Base-by-base conservation (phyloP, 2,797 vertebrate genomes). In the Pipistrellus nathusii region DNA sequence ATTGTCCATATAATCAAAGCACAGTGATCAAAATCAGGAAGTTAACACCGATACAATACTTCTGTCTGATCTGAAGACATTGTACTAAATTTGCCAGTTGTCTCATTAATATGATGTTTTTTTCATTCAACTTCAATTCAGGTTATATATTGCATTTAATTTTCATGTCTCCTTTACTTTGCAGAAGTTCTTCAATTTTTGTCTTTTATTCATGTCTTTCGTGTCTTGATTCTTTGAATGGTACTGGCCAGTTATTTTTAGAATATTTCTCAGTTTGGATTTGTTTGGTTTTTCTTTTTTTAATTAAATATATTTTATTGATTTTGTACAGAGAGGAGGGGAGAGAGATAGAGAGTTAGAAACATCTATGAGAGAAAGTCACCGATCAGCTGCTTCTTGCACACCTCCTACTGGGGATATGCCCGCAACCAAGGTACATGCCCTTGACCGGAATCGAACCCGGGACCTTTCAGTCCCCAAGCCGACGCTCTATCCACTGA, bases 1-100 rank as follows among this genome's bases (percentile, higher is more conserved):
- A n/a, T 93, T 13, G 87, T 88, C 27, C 14, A 7, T 69, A 73
- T 78, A 77, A 64, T 14, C 35, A 88, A 1, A 82, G n/a, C 81
- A 73, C 48, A 62, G 3, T 59, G 68, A 59, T 73, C 89, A 89
- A 89, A 77, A 71, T 88, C 30, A 88, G n/a, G 25, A 88, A 84
- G 46, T 84, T 78, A 59, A 32, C 30, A 75, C 13, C 68, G 51
- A 75, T n/a, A 51, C 1, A 90, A 11, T 78, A 59, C 32, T 83
- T 2, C 38, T 75, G 32, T 48, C 35, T 85, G 46, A 93, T 69
- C 35, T 86, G 11, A 7, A 64, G 75, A 27, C 21, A 12, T 44
- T 72, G 18, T 59, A 89, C 46, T 75, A 5, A 78, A 41, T 69
- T 91, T 91, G 8, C 66, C 32, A 46, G 2, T 62, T 85, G n/a